Conservation (phyloP, 2,113 vertebrate genomes). For the Pachyramphus minor region DNA sequence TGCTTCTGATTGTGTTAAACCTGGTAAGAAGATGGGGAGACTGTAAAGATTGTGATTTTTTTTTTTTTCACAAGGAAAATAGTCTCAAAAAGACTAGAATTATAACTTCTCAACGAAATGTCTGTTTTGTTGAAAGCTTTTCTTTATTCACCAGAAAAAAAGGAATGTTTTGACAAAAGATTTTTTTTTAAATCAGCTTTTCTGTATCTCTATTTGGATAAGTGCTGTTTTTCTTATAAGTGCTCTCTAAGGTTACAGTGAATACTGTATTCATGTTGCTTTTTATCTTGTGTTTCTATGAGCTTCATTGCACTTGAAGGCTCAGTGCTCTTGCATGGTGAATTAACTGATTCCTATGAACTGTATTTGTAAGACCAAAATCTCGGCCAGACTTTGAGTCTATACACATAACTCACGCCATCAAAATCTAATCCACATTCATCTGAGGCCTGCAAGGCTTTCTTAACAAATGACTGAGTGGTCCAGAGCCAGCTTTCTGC, state of each 20-base stretch:
- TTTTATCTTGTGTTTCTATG: background rate
- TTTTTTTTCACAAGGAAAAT: background rate
- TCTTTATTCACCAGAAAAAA: background rate
- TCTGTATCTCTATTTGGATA: background rate
- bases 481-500: background rate
- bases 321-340: background rate
- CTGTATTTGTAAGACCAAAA: background rate
- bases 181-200: background rate
- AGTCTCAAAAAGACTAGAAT: background rate
- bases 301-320: background rate
- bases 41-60: background rate
- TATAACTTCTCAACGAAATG: background rate
- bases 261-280: background rate
- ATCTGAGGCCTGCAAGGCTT: background rate
- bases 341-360: background rate
- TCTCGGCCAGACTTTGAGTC: background rate
- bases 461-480: background rate
- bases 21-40: background rate
- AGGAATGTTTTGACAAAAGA: background rate
- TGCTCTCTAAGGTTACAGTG: background rate
- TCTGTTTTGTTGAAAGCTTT: background rate
- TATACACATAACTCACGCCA: accelerated
- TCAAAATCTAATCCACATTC: background rate
- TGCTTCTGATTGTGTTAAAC: background rate
- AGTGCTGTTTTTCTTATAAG: background rate